These are phyloP conservation scores for Natator depressus DNA, from an alignment of 2,113 vertebrate genomes.

Conservation along the genomic window DNA sequence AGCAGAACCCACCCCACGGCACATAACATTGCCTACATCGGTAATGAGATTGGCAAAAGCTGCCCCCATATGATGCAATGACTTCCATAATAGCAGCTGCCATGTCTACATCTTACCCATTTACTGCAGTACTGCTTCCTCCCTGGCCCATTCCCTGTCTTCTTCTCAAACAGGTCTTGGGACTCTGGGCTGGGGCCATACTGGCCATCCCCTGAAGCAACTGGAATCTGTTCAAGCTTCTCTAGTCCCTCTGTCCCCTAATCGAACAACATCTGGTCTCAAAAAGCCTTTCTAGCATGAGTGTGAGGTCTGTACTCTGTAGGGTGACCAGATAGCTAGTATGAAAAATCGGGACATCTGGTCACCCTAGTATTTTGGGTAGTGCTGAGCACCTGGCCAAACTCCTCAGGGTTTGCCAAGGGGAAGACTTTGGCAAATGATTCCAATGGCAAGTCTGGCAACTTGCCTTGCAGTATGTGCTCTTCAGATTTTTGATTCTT, in stretches of 20 bases:
- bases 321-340: too few relatives aligned
- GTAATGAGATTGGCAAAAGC: neutral
- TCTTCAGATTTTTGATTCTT: neutral
- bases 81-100: neutral
- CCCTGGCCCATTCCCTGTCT: neutral
- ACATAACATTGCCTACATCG: neutral
- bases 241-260: neutral
- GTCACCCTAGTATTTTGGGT: neutral
- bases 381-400: neutral
- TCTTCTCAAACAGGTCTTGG: rapidly evolving
- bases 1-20: neutral
- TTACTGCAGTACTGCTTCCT: neutral
- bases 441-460: neutral
- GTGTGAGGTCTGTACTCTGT: neutral
- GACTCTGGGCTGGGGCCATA: neutral
- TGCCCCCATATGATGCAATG: too few relatives aligned
- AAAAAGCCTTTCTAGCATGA: neutral
- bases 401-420: neutral
- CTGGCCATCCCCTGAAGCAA: neutral
- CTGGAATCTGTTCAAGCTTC: neutral
- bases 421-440: neutral
- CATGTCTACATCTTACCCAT: neutral
- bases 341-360: too few relatives aligned
- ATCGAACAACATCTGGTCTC: rapidly evolving
- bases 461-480: neutral